Evolutionary conservation across 2,797 vertebrate species (phyloP).

Genomic region (Acanthis flammea): DNA sequence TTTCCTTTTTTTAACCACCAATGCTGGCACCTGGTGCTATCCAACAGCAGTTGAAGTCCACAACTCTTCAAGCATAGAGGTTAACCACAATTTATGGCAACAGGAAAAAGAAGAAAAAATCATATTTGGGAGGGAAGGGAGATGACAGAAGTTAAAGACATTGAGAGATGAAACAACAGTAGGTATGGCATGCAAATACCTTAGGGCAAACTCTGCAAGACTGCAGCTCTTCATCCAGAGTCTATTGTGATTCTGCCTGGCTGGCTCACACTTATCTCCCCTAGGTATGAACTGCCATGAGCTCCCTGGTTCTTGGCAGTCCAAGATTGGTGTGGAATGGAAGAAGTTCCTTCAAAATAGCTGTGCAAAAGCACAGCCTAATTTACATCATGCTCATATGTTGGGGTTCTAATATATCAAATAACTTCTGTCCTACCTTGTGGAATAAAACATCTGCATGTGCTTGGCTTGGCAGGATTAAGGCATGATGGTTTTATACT

Average conservation of each 20-base stretch:
- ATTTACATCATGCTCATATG: not conserved
- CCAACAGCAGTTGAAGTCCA: conserved; percentile 31
- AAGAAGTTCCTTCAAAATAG: not conserved
- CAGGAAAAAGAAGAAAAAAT: conserved; percentile 51
- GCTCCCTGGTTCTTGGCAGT: not conserved
- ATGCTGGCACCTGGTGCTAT: conserved; percentile 49
- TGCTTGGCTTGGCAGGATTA: not conserved
- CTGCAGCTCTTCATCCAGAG: not conserved
- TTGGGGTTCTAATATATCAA: not conserved
- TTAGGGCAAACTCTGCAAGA: not conserved
- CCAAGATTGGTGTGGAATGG: not conserved
- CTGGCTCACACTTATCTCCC: not conserved
- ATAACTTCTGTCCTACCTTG: not conserved
- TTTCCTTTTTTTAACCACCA: conserved; percentile 60
- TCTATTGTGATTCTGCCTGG: not conserved
- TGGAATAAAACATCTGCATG: not conserved
- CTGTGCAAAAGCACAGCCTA: not conserved
- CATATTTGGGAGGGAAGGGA: conserved; percentile 68
- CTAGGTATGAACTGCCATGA: not conserved
- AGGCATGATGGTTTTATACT: not conserved
- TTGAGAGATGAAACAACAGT: not conserved
- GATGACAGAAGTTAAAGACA: conserved; percentile 34
- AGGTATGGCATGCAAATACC: not conserved
- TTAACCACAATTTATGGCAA: conserved; percentile 66
- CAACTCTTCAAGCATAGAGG: conserved; percentile 16